These are phyloP conservation scores for Alethe diademata DNA, from an alignment of 2,113 vertebrate genomes.

Conservation along the genomic window DNA sequence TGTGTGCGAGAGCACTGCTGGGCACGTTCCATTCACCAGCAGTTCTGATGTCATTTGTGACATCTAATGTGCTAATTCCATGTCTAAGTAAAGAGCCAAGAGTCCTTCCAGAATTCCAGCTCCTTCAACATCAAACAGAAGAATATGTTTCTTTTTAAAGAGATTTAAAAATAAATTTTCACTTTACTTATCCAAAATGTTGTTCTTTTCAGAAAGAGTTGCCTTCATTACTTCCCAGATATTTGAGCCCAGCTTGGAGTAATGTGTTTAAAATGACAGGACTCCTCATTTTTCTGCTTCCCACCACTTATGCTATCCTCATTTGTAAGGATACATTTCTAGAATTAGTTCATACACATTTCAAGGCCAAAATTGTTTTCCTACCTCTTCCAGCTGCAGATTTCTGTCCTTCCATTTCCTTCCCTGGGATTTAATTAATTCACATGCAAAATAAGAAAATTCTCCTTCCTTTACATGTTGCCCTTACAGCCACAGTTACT, in stretches of 20 bases:
- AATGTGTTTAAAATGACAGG: not conserved
- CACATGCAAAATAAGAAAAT: not conserved
- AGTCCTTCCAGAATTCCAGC: not conserved
- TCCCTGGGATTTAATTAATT: constrained; percentile 25
- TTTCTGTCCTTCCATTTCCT: not conserved
- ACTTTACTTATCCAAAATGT: not conserved
- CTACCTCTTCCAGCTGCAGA: not conserved
- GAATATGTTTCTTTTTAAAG: not conserved
- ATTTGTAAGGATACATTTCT: not conserved
- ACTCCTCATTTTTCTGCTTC: not conserved
- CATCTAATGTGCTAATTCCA: not conserved
- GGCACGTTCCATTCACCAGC: not conserved
- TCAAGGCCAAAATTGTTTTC: not conserved
- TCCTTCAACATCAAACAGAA: not conserved
- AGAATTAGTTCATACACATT: not conserved
- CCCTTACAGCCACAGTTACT: not conserved
- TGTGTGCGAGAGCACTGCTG: fast-evolving
- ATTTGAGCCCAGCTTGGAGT: not conserved
- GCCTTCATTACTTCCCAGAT: not conserved
- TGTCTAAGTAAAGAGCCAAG: not conserved
- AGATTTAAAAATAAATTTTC: not conserved
- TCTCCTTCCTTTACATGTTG: not conserved
- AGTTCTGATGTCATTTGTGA: not conserved
- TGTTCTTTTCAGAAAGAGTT: not conserved
- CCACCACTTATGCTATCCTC: not conserved